These are phyloP conservation scores for Donacobius atricapilla DNA, from an alignment of 2,113 vertebrate species.

Conservation along the genomic window DNA sequence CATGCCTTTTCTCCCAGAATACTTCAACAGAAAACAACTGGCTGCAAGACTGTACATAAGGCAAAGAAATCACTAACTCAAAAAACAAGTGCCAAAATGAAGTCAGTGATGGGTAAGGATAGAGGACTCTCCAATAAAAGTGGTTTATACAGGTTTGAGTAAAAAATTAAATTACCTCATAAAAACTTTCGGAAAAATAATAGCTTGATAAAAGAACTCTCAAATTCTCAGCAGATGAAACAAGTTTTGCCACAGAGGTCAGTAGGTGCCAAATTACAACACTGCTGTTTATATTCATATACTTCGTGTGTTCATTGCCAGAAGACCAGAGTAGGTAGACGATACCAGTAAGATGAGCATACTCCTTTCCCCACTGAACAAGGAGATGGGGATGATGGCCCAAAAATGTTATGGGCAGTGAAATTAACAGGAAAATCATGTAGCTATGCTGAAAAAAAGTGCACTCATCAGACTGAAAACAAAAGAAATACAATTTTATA, in stretches of 20 bases:
- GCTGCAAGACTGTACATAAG: not conserved
- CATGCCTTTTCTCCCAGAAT: not conserved
- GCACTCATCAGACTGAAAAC: not conserved
- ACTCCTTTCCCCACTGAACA: not conserved
- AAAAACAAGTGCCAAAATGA: not conserved
- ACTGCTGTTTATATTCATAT: not conserved
- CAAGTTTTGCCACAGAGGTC: not conserved
- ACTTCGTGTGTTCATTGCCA: not conserved
- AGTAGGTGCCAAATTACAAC: not conserved
- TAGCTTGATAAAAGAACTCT: not conserved
- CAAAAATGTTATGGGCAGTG: not conserved
- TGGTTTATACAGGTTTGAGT: not conserved
- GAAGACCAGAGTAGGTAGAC: not conserved
- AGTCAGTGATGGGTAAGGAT: not conserved
- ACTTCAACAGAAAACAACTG: not conserved
- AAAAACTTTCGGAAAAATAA: not conserved
- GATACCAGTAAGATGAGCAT: not conserved
- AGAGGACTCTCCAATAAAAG: not conserved
- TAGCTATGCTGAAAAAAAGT: not conserved
- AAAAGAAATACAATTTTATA: not conserved
- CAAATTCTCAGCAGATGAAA: not conserved
- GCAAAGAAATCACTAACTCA: not conserved
- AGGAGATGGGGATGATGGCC: not conserved
- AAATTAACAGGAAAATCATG: not conserved
- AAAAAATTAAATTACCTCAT: not conserved